These are phyloP conservation scores for Pagrus major DNA, from an alignment of 2,113 vertebrate genomes.

Conservation along the genomic window DNA sequence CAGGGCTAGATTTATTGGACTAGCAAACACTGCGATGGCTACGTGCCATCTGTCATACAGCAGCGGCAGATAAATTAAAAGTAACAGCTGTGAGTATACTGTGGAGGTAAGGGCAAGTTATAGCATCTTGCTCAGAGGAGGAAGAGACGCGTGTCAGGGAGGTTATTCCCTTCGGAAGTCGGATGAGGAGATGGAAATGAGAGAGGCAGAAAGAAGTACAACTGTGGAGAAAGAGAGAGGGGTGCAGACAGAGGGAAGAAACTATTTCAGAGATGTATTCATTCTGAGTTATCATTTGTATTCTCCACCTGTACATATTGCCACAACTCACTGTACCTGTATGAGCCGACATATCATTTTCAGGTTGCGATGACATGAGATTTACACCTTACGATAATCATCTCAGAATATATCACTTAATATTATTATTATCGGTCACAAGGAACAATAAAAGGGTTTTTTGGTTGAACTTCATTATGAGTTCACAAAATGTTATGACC, in stretches of 20 bases:
- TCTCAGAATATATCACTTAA: no score
- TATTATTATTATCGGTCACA: no score
- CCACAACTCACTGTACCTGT: background rate
- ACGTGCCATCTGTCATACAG: slow-evolving; percentile 69
- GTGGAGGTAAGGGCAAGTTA: slow-evolving; percentile 57
- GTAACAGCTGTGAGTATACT: slow-evolving; percentile 56
- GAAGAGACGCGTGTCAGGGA: slow-evolving; percentile 35
- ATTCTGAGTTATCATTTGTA: slow-evolving; percentile 24
- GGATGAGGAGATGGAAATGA: slow-evolving; percentile 26
- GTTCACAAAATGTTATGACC: no score
- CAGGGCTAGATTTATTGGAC: slow-evolving; percentile 64
- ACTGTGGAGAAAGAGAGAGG: background rate
- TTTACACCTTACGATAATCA: no score
- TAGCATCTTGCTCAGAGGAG: slow-evolving; percentile 36
- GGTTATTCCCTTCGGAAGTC: slow-evolving; percentile 48
- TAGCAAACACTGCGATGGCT: slow-evolving; percentile 61
- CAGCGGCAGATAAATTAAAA: slow-evolving; percentile 67
- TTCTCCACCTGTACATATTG: slow-evolving; percentile 7
- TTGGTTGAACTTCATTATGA: no score
- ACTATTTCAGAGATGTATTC: background rate
- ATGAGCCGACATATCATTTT: background rate
- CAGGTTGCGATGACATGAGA: no score
- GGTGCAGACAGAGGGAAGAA: background rate
- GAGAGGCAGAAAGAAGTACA: background rate
- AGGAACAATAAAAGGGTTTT: no score